phyloP scores from a whole-genome alignment of 1,140 invertebrate species.

The Zaprionus gabonicus region DNA sequence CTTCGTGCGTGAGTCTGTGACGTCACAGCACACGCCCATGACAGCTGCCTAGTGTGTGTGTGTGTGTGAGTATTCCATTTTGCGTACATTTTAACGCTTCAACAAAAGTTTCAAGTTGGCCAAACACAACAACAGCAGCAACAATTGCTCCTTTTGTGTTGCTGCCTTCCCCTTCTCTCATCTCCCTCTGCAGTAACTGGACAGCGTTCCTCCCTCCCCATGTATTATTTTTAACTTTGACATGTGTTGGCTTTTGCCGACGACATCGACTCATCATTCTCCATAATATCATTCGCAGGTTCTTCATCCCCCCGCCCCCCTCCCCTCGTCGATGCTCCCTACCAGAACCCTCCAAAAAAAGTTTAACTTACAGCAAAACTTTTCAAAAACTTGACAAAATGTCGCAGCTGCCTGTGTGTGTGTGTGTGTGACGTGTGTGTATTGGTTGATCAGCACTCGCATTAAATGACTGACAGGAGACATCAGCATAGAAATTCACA shows the following conservation, averaged over 20 bases:
- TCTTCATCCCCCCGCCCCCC: not conserved
- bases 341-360: slow-evolving; percentile 15
- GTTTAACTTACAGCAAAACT: slow-evolving; percentile 63
- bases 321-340: not conserved
- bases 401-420: slow-evolving; percentile 38
- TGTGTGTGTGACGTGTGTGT: slow-evolving; percentile 33
- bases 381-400: slow-evolving; percentile 77
- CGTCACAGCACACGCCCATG: slow-evolving; percentile 58
- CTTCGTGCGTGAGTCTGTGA: slow-evolving; percentile 68
- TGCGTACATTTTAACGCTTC: slow-evolving; percentile 55
- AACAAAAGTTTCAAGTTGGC: slow-evolving; percentile 58
- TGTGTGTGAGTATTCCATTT: slow-evolving; percentile 39
- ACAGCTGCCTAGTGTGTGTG: slow-evolving; percentile 40
- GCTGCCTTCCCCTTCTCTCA: not conserved
- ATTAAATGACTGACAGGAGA: slow-evolving; percentile 75
- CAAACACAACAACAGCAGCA: slow-evolving; percentile 34
- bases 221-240: slow-evolving; percentile 79
- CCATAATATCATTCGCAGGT: slow-evolving; percentile 52
- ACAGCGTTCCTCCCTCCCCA: slow-evolving; percentile 33
- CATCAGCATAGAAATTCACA: slow-evolving; percentile 53
- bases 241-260: slow-evolving; percentile 74
- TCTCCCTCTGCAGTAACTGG: slow-evolving; percentile 5
- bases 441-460: slow-evolving; percentile 66
- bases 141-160: slow-evolving; percentile 48
- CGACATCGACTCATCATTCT: slow-evolving; percentile 71